A percentile compares a stretch with the other conserved stretches of the same genome.
Conservation (phyloP, 1,140 invertebrate species). For the Lasaia peninsularis region DNA sequence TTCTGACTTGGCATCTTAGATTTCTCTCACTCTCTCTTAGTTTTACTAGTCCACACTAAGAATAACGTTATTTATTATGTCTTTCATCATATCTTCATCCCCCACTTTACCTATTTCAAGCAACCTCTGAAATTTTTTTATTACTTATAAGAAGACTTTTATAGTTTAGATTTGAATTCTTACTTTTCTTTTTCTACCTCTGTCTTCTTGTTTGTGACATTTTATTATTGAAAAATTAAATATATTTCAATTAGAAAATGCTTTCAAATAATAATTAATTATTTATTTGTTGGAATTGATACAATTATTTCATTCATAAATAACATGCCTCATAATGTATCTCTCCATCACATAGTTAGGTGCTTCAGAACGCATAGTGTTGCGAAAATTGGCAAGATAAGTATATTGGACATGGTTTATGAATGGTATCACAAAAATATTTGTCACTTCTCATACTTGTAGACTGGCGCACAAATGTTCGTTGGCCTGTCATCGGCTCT, state of each 20-base stretch:
- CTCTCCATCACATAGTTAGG: neutral
- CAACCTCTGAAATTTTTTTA: no score
- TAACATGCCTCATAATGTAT: neutral
- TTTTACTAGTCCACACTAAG: neutral
- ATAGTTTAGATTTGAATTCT: no score
- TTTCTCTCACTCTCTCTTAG: no score
- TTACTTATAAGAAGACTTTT: no score
- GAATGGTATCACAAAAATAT: neutral
- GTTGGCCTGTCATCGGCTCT: neutral
- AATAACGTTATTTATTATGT: neutral
- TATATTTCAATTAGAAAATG: no score
- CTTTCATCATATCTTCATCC: no score
- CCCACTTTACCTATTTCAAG: neutral
- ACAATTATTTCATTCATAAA: neutral
- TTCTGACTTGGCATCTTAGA: no score
- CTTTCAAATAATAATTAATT: no score
- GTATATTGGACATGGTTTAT: neutral
- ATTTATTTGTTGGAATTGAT: no score
- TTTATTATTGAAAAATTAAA: no score
- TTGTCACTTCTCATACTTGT: neutral
- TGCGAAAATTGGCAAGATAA: slow-evolving; percentile 3
- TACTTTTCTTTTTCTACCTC: no score
- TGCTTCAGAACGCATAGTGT: neutral
- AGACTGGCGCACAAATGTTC: neutral
- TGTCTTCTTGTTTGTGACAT: no score